Conservation (phyloP, 2,113 vertebrate species). For the Bolborhynchus lineola region DNA sequence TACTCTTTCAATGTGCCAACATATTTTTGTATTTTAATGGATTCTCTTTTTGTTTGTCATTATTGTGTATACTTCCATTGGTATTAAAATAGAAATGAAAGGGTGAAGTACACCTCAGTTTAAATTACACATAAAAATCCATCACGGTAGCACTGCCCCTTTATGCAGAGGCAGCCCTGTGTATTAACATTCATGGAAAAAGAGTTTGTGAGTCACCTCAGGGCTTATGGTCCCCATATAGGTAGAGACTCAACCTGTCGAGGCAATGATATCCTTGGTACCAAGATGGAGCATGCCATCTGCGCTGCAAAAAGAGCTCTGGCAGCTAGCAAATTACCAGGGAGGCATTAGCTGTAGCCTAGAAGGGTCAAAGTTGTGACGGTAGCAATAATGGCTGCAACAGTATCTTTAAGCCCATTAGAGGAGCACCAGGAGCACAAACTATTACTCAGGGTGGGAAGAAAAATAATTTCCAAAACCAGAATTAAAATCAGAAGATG, state of each 20-base stretch:
- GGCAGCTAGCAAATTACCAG: slow-evolving; percentile 23
- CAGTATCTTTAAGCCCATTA: neutral
- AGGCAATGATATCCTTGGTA: neutral
- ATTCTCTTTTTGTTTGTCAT: neutral
- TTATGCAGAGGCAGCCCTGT: slow-evolving; percentile 5
- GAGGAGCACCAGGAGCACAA: neutral
- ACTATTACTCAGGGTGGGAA: neutral
- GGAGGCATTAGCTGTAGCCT: neutral
- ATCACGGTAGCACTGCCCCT: neutral
- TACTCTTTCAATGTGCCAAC: neutral
- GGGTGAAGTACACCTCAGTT: neutral
- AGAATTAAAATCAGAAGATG: slow-evolving; percentile 32
- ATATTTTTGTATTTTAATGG: neutral
- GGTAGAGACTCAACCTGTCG: neutral
- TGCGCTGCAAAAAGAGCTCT: neutral
- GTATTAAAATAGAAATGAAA: slow-evolving; percentile 44
- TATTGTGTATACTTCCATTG: slow-evolving; percentile 34
- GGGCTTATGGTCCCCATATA: neutral
- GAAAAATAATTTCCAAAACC: neutral
- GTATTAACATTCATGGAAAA: slow-evolving; percentile 52
- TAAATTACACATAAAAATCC: slow-evolving; percentile 34
- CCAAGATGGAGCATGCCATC: neutral
- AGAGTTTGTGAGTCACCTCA: neutral
- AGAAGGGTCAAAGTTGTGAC: neutral
- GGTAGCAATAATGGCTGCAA: neutral